A percentile compares a stretch with the other conserved stretches of the same genome.
phyloP scores from a whole-genome alignment of 2,797 vertebrate species.

The Chaenodraco wilsoni region DNA sequence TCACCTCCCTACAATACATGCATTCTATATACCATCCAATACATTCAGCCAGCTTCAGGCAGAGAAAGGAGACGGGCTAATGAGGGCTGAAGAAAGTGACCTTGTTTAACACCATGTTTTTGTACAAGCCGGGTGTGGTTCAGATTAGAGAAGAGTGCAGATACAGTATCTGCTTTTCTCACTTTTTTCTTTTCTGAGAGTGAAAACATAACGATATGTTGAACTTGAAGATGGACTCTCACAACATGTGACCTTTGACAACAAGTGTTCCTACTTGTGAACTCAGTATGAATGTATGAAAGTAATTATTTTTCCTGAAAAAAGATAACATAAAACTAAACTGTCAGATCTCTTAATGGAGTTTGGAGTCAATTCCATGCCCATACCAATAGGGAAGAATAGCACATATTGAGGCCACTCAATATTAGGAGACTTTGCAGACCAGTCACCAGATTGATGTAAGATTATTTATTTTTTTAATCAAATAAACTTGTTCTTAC shows the following conservation, averaged over 20 bases:
- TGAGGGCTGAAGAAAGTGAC: constrained; percentile 33
- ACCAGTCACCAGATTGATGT: constrained; percentile 4
- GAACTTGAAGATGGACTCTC: neutral
- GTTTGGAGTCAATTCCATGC: constrained; percentile 43
- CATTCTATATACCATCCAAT: constrained; percentile 15
- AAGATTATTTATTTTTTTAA: neutral
- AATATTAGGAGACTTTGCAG: constrained; percentile 23
- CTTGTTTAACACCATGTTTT: constrained; percentile 17
- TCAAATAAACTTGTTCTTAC: no score
- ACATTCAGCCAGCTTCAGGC: neutral
- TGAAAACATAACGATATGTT: no score
- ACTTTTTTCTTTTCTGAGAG: neutral
- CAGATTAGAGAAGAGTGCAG: constrained; percentile 9
- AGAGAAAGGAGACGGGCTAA: constrained; percentile 30
- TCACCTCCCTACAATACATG: constrained; percentile 41
- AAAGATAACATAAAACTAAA: constrained; percentile 19
- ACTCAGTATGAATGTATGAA: neutral
- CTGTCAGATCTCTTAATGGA: constrained; percentile 51
- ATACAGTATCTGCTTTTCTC: neutral
- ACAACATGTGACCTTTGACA: constrained; percentile 15
- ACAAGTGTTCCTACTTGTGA: no score
- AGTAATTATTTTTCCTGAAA: constrained; percentile 10
- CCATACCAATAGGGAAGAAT: constrained; percentile 30
- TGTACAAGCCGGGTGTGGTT: constrained; percentile 48
- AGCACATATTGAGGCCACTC: constrained; percentile 17